phyloP scores from a whole-genome alignment of 2,113 vertebrate genomes.

The Antechinus flavipes region DNA sequence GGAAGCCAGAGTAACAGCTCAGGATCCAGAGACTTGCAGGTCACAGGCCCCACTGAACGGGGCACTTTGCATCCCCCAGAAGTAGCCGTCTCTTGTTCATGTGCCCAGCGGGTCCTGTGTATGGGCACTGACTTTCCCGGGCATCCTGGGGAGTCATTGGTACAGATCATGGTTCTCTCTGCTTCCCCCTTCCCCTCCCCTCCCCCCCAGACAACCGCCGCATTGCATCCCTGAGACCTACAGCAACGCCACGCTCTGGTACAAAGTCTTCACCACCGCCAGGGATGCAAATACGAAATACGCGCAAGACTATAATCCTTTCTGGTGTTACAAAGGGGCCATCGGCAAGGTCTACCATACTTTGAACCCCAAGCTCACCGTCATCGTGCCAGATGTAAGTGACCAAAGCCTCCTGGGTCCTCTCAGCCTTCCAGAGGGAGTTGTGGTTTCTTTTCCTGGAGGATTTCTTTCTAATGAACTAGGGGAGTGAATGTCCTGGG shows the following conservation, averaged over 20 bases:
- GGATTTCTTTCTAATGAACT: background rate
- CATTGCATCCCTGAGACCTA: slow-evolving; percentile 97
- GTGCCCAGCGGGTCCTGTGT: background rate
- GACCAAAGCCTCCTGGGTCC: background rate
- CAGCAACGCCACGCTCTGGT: slow-evolving; percentile 96
- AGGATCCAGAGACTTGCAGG: background rate
- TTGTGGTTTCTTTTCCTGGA: background rate
- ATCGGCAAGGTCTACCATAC: slow-evolving; percentile 98
- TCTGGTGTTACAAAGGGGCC: slow-evolving; percentile 99
- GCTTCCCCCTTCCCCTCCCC: background rate
- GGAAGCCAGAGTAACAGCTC: background rate
- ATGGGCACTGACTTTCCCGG: background rate
- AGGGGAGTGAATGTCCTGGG: background rate
- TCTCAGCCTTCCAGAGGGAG: background rate
- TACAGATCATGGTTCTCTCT: background rate
- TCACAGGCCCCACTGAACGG: background rate
- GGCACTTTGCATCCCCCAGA: background rate
- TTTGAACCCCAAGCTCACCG: slow-evolving; percentile 97
- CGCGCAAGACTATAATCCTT: slow-evolving; percentile 97
- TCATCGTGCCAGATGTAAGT: slow-evolving; percentile 98
- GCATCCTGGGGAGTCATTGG: background rate
- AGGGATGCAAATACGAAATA: slow-evolving; percentile 97
- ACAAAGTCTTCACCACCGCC: slow-evolving; percentile 97
- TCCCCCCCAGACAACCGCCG: slow-evolving; percentile 91
- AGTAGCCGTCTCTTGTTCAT: background rate